Evolutionary conservation across 2,888 invertebrate species (phyloP).

Genomic region (Exocentrus adspersus): DNA sequence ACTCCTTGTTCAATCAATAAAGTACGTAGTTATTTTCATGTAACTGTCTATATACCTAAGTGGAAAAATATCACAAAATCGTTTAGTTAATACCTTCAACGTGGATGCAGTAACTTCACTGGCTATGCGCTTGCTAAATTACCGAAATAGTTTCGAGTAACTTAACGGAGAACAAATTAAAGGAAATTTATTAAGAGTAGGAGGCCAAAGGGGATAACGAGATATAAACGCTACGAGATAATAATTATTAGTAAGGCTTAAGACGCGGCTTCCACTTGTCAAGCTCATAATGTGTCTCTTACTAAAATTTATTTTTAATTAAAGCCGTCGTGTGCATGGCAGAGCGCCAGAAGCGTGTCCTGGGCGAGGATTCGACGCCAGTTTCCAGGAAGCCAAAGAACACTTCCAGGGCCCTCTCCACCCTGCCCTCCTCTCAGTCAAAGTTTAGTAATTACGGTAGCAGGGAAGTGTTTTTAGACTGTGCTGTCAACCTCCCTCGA

Average conservation of each 20-base stretch:
- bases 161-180: background rate
- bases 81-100: too few species aligned
- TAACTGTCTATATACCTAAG: too few species aligned
- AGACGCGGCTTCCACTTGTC: slow-evolving; percentile 11
- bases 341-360: slow-evolving; percentile 21
- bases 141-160: slow-evolving; percentile 1
- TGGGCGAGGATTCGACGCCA: slow-evolving; percentile 10
- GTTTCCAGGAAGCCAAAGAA: slow-evolving; percentile 24
- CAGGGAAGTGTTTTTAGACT: slow-evolving; percentile 26
- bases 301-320: slow-evolving; percentile 21
- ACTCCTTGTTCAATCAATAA: too few species aligned
- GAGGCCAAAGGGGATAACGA: slow-evolving; percentile 8
- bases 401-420: slow-evolving; percentile 3
- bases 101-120: too few species aligned
- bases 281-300: slow-evolving; percentile 14
- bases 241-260: slow-evolving; percentile 17
- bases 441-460: slow-evolving; percentile 28
- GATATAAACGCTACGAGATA: slow-evolving; percentile 13
- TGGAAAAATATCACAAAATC: too few species aligned
- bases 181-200: slow-evolving; percentile 1
- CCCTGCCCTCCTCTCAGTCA: slow-evolving; percentile 15
- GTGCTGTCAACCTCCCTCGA: slow-evolving; percentile 25
- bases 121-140: background rate
- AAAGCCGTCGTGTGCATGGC: slow-evolving; percentile 21
- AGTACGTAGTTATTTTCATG: too few species aligned